Evolutionary conservation across 2,113 vertebrate species (phyloP).

Genomic region (Dipodomys spectabilis): DNA sequence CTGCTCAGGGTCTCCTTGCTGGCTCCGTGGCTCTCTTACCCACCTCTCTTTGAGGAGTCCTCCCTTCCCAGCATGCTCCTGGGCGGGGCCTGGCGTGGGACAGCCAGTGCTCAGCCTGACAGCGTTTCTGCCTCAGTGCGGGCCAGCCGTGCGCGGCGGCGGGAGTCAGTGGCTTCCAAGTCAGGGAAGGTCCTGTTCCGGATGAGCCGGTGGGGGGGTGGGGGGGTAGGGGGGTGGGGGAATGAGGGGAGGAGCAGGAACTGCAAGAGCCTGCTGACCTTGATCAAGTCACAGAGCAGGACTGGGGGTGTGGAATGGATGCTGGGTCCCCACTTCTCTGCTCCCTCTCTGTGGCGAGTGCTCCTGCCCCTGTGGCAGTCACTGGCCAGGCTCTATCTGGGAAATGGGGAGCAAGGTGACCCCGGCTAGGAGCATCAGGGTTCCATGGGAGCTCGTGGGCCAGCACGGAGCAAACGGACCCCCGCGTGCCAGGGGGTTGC

Average conservation of each 20-base stretch:
- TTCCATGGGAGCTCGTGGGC: neutral
- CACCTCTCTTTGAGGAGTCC: neutral
- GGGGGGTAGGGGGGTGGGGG: too few relatives aligned
- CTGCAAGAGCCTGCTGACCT: neutral
- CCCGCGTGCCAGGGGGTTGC: too few relatives aligned
- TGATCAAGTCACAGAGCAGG: too few relatives aligned
- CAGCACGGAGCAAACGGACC: too few relatives aligned
- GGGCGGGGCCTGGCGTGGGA: neutral
- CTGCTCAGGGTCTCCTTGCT: accelerated
- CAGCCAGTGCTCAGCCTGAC: neutral
- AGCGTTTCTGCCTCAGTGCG: neutral
- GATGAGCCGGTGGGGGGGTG: accelerated
- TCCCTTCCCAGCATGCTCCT: neutral
- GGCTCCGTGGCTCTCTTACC: neutral
- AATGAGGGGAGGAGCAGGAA: neutral
- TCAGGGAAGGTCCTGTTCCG: neutral
- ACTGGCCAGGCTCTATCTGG: neutral
- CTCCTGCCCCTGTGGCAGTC: too few relatives aligned
- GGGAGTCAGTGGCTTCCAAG: neutral
- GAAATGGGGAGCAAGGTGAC: neutral
- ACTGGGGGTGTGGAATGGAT: too few relatives aligned
- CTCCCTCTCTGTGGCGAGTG: too few relatives aligned
- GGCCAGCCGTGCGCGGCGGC: neutral
- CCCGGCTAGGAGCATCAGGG: neutral
- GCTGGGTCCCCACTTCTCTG: too few relatives aligned